These are phyloP conservation scores for Spisula subtruncata DNA, from an alignment of 2,888 invertebrate species.

Conservation along the genomic window DNA sequence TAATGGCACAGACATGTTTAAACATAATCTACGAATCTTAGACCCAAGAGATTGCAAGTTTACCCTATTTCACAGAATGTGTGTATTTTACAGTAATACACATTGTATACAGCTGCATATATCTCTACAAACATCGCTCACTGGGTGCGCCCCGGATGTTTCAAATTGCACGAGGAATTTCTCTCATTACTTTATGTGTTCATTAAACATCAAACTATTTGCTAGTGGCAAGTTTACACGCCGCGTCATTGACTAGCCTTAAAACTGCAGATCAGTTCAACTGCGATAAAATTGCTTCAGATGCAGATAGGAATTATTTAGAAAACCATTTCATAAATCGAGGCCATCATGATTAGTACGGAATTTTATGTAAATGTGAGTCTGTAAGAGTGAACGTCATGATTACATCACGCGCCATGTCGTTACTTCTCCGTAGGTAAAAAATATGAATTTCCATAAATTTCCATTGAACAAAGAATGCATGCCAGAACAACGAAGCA, in stretches of 20 bases:
- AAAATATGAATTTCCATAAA: conserved; percentile 16
- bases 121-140: not conserved
- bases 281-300: not conserved
- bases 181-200: not conserved
- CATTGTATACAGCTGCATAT: not conserved
- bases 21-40: too few relatives aligned
- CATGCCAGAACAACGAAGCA: not conserved
- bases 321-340: not conserved
- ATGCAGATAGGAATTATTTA: not conserved
- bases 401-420: not conserved
- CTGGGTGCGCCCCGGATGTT: conserved; percentile 23
- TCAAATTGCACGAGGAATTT: not conserved
- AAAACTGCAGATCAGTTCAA: not conserved
- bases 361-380: not conserved
- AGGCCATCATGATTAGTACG: not conserved
- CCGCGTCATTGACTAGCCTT: not conserved
- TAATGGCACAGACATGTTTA: too few relatives aligned
- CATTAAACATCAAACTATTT: not conserved
- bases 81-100: not conserved
- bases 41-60: too few relatives aligned
- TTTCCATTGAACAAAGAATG: not conserved
- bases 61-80: too few relatives aligned
- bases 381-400: not conserved
- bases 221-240: not conserved
- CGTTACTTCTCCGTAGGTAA: not conserved